A percentile compares a stretch with the other conserved stretches of the same genome.
Conservation (phyloP, 2,888 invertebrate genomes). For the Tenthredo livida region DNA sequence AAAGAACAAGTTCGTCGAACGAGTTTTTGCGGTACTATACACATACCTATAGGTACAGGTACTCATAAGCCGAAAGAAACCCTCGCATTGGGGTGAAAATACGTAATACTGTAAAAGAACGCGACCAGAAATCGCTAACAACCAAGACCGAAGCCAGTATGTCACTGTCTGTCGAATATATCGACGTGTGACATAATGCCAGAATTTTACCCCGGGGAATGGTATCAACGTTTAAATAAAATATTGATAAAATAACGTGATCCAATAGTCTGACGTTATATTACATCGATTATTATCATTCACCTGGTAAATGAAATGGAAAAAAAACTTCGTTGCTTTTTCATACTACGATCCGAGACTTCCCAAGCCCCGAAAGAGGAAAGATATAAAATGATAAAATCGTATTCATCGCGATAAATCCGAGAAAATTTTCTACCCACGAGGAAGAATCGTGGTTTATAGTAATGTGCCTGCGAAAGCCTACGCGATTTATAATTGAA, state of each 20-base stretch:
- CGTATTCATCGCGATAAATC: background rate
- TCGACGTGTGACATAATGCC: background rate
- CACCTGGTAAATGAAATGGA: too few relatives aligned
- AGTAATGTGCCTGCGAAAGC: too few relatives aligned
- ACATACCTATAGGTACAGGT: background rate
- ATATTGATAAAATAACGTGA: background rate
- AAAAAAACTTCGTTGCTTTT: background rate
- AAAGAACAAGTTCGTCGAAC: background rate
- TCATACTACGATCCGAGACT: background rate
- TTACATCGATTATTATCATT: too few relatives aligned
- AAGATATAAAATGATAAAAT: background rate
- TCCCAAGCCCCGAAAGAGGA: background rate
- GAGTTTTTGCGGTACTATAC: background rate
- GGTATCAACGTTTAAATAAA: background rate
- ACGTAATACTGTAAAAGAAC: background rate
- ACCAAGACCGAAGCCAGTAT: background rate
- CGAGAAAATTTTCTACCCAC: background rate
- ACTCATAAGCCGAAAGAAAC: background rate
- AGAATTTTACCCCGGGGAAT: background rate
- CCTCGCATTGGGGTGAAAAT: background rate
- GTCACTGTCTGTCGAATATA: slow-evolving; percentile 11
- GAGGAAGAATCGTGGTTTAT: background rate
- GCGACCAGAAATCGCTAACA: background rate
- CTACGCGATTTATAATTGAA: background rate
- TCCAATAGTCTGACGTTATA: background rate